A percentile compares a stretch with the other conserved stretches of the same genome.
These are phyloP conservation scores for Rhodeus uyekii DNA, from an alignment of 2,797 vertebrate species.

Conservation along the genomic window DNA sequence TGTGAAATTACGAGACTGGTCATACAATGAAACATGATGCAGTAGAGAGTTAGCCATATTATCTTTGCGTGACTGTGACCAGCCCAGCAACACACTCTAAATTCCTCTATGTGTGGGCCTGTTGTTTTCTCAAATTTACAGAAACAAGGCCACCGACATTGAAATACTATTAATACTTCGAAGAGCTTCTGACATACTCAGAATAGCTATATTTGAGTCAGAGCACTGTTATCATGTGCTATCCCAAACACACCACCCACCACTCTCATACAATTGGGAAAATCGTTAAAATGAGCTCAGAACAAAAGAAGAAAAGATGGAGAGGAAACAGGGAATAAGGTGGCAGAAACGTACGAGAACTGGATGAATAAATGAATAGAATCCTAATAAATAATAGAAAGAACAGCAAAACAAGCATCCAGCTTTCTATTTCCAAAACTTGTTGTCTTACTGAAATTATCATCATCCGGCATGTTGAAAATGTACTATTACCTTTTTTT, in stretches of 20 bases:
- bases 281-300: not conserved
- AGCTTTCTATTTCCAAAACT: not conserved
- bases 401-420: not conserved
- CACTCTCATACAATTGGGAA: conserved; percentile 1
- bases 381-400: not conserved
- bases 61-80: conserved; percentile 9
- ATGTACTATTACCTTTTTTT: too few relatives aligned
- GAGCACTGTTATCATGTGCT: conserved; percentile 35
- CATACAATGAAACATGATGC: conserved; percentile 19
- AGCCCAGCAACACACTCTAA: conserved; percentile 3
- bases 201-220: conserved; percentile 30
- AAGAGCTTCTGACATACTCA: conserved; percentile 10
- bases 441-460: not conserved
- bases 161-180: conserved; percentile 43
- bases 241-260: conserved; percentile 36
- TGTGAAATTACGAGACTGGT: not conserved
- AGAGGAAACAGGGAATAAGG: not conserved
- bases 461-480: not conserved
- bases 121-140: conserved; percentile 30
- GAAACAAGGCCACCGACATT: conserved; percentile 36
- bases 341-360: not conserved
- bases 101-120: conserved; percentile 37
- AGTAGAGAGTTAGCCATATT: conserved; percentile 7
- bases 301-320: conserved; percentile 2
- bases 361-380: not conserved